A percentile compares a stretch with the other conserved stretches of the same genome.
Conservation (phyloP, 1,140 invertebrate genomes). For the Oppia nitens region DNA sequence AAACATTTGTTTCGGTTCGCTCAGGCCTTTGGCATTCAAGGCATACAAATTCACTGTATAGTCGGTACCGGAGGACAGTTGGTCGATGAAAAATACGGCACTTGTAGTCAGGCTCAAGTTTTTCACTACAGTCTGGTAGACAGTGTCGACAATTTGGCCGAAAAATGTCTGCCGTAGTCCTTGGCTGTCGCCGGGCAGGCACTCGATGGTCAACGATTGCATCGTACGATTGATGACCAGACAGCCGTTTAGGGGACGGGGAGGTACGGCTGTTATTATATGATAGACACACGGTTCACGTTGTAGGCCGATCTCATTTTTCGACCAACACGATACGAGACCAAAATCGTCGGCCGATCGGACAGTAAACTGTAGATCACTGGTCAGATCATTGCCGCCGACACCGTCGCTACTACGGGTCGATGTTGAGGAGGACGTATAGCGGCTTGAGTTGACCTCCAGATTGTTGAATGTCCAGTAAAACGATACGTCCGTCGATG, state of each 20-base stretch:
- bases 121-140: constrained; percentile 3
- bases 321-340: constrained; percentile 23
- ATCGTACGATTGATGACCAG: constrained; percentile 22
- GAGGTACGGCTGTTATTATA: constrained; percentile 23
- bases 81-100: constrained; percentile 19
- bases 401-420: neutral
- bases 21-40: constrained; percentile 48
- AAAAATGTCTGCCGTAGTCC: constrained; percentile 58
- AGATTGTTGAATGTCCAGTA: constrained; percentile 21
- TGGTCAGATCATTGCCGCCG: neutral
- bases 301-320: constrained; percentile 22
- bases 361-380: constrained; percentile 1
- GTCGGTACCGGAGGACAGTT: constrained; percentile 16
- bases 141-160: constrained; percentile 1
- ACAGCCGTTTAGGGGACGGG: constrained; percentile 23
- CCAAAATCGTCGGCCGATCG: neutral
- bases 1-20: constrained; percentile 26
- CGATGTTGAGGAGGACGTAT: too few species aligned
- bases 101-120: constrained; percentile 17
- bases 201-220: constrained; percentile 45
- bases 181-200: constrained; percentile 54
- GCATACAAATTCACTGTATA: constrained; percentile 37
- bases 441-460: too few species aligned
- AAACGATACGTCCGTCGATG: constrained; percentile 19
- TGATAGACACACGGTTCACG: constrained; percentile 23